phyloP scores from a whole-genome alignment of 2,113 vertebrate species.

The Setophaga coronata region DNA sequence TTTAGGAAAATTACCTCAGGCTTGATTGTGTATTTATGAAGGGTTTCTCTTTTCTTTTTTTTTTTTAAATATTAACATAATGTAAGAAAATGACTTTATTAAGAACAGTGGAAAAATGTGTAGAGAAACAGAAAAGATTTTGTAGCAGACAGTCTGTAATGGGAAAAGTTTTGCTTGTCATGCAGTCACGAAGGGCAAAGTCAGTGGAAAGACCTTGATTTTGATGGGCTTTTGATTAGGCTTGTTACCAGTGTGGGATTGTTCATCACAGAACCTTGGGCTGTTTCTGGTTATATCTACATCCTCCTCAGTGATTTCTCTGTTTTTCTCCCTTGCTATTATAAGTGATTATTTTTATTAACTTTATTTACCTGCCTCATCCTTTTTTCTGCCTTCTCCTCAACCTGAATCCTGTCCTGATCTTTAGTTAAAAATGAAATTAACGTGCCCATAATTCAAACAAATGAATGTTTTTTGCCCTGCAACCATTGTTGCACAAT shows the following conservation, averaged over 20 bases:
- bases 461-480: background rate
- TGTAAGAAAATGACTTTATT: slow-evolving; percentile 65
- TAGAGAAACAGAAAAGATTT: slow-evolving; percentile 40
- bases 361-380: background rate
- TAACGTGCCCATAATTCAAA: background rate
- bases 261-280: background rate
- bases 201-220: slow-evolving; percentile 4
- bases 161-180: slow-evolving; percentile 23
- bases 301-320: background rate
- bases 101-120: slow-evolving; percentile 57
- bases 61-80: slow-evolving; percentile 50
- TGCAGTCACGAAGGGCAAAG: background rate
- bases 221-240: background rate
- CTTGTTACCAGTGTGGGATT: background rate
- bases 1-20: slow-evolving; percentile 73
- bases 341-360: background rate
- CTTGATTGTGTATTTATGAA: slow-evolving; percentile 69
- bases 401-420: background rate
- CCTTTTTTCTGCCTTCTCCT: background rate
- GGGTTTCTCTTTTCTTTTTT: slow-evolving; percentile 10
- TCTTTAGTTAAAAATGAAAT: background rate
- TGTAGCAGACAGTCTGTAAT: slow-evolving; percentile 20
- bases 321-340: background rate
- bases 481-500: background rate
- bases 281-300: background rate